Evolutionary conservation across 2,113 vertebrate genomes (phyloP).

Genomic region (Oplegnathus fasciatus): DNA sequence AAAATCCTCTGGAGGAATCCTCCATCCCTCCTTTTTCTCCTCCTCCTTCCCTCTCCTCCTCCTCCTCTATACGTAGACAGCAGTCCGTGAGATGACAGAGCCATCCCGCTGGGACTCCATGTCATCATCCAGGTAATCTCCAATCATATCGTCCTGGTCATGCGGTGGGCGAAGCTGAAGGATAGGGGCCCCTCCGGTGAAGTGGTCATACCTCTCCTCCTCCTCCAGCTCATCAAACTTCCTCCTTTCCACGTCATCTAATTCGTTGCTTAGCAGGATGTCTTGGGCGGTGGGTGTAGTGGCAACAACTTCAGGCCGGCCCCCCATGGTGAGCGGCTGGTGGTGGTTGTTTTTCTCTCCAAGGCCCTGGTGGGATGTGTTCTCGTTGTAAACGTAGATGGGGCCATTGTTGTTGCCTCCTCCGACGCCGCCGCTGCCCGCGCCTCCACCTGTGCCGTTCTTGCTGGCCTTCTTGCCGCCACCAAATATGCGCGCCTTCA

Average conservation of each 20-base stretch:
- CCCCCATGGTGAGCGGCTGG: constrained; percentile 72
- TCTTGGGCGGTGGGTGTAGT: constrained; percentile 83
- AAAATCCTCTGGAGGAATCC: constrained; percentile 57
- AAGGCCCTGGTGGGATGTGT: constrained; percentile 76
- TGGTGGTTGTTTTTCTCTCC: constrained; percentile 84
- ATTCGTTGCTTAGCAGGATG: constrained; percentile 83
- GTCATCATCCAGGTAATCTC: constrained; percentile 88
- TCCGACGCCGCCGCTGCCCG: constrained; percentile 63
- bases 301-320: constrained; percentile 64
- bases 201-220: constrained; percentile 86
- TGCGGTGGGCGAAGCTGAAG: constrained; percentile 78
- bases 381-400: constrained; percentile 82
- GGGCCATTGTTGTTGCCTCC: constrained; percentile 84
- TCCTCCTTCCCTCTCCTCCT: constrained; percentile 1
- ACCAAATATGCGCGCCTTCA: constrained; percentile 88
- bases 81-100: constrained; percentile 92
- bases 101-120: constrained; percentile 94
- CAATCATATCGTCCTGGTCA: constrained; percentile 73
- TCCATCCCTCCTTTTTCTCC: constrained; percentile 25
- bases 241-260: constrained; percentile 83
- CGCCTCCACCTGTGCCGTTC: constrained; percentile 80
- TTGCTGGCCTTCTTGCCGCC: constrained; percentile 84
- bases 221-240: constrained; percentile 88
- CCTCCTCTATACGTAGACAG: constrained; percentile 89
- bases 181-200: constrained; percentile 82